phyloP scores from a whole-genome alignment of 1,140 invertebrate species.

The Drosophila takahashii region DNA sequence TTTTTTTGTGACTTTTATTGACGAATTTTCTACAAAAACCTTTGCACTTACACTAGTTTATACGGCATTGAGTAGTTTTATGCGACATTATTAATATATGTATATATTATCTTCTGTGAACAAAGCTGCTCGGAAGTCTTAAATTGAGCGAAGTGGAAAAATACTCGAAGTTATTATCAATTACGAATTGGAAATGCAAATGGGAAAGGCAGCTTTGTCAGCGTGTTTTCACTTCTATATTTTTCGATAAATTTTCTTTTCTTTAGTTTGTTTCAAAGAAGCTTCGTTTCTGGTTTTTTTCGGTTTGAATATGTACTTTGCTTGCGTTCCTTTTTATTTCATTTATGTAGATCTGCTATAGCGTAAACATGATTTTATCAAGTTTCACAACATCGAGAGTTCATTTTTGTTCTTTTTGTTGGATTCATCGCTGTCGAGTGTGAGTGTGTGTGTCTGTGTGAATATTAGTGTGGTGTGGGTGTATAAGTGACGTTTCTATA shows the following conservation, averaged over 20 bases:
- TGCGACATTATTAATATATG: constrained; percentile 63
- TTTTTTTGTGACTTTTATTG: constrained; percentile 52
- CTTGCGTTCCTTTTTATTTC: constrained; percentile 48
- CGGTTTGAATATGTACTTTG: constrained; percentile 56
- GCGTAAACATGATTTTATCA: constrained; percentile 84
- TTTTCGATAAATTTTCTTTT: constrained; percentile 19
- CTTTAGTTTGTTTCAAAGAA: constrained; percentile 9
- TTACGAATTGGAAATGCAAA: constrained; percentile 13
- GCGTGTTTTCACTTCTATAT: constrained; percentile 14
- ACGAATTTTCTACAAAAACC: constrained; percentile 73
- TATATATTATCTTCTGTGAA: constrained; percentile 43
- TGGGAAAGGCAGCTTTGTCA: constrained; percentile 44
- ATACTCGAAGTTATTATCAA: constrained; percentile 11
- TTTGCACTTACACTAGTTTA: constrained; percentile 62
- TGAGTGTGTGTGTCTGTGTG: constrained; percentile 31
- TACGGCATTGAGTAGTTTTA: constrained; percentile 71
- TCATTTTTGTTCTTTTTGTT: constrained; percentile 81
- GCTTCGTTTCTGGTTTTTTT: constrained; percentile 31
- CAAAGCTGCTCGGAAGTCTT: constrained; percentile 53
- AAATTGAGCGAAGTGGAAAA: constrained; percentile 20
- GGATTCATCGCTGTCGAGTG: constrained; percentile 64
- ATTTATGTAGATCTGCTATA: constrained; percentile 64
- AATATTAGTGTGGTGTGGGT: constrained; percentile 11
- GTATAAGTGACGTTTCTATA: constrained; percentile 54
- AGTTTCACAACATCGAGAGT: constrained; percentile 85